Conservation (phyloP, 2,888 invertebrate genomes). For the Exocentrus adspersus region DNA sequence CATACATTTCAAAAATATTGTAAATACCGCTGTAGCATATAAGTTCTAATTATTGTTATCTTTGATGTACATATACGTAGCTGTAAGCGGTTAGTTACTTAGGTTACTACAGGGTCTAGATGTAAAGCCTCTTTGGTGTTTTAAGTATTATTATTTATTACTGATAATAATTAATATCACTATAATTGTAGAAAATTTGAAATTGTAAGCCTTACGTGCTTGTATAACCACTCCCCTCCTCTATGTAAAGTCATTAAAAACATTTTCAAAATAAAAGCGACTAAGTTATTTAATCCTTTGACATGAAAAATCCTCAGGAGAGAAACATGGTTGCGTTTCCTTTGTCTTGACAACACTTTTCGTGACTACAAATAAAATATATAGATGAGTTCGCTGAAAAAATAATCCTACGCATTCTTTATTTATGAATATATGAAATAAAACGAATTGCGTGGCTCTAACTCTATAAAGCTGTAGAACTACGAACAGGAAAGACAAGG, state of each 20-base stretch:
- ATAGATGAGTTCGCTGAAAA: too few relatives aligned
- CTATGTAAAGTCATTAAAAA: not conserved
- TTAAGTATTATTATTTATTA: not conserved
- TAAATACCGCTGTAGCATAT: not conserved
- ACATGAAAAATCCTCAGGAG: too few relatives aligned
- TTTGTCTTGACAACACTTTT: too few relatives aligned
- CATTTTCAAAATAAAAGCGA: not conserved
- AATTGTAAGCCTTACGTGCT: not conserved
- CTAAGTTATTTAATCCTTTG: too few relatives aligned
- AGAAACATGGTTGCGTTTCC: too few relatives aligned
- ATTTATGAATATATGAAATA: too few relatives aligned
- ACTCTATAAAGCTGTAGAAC: too few relatives aligned
- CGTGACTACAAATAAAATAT: too few relatives aligned
- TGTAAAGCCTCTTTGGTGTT: not conserved
- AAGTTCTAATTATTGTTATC: conserved; percentile 3
- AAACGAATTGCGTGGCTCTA: too few relatives aligned
- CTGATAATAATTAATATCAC: too few relatives aligned
- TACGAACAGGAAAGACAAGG: too few relatives aligned
- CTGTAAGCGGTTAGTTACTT: not conserved
- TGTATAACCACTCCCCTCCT: not conserved
- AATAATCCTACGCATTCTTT: too few relatives aligned
- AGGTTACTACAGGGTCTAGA: not conserved
- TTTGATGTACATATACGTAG: conserved; percentile 4
- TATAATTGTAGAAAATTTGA: conserved; percentile 10
- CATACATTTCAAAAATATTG: not conserved